Base-by-base conservation (phyloP, 2,113 vertebrate species). In the Eulemur rufifrons region DNA sequence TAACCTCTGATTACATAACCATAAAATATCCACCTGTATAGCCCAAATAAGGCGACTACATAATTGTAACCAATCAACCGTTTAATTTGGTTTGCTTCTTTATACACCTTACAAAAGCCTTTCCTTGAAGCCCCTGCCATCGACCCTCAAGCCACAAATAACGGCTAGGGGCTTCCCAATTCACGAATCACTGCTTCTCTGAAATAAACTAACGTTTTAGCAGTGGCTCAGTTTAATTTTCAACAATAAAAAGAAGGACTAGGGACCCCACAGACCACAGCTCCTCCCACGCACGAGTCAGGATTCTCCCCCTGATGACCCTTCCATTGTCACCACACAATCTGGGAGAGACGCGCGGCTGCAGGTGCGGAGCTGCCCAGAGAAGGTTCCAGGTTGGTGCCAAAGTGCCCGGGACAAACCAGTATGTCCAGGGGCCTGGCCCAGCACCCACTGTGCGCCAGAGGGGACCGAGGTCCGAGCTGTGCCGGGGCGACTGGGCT, bases 1-100 rank as follows among this genome's bases (percentile, higher is more conserved):
- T 45, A 27, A 45, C 13, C 69, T 73, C 21, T 73, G 12, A 15
- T 45, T 45, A 74, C 39, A 74, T 15, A 74, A 15, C 25, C 71
- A 74, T 23, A 23, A 8, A 42, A 0, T 29, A 3, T 4, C 39
- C 7, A 14, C 23, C 71, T 15, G 12, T 4, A 23, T 0, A 45
- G 71, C 6, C 71, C 25, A 74, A 3, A 27, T 8, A 14, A 13
- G 6, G 71, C 12, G 13, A 27, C 71, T 15, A 29, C 39, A 8
- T 25, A 71, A 6, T 39, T 74, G 69, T 27, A 12, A 37, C 37
- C 69, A 12, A 39, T 25, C 69, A 69, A 39, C 1, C 9, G 14
- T 4, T 73, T 14, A 8, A 42, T 14, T 42, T 25, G 71, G 12
- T 45, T 45, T 73, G 69, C 37, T 39, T 42, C 69, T 4, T 71